Base-by-base conservation (phyloP, 1,140 invertebrate genomes). In the Bombus superbus region DNA sequence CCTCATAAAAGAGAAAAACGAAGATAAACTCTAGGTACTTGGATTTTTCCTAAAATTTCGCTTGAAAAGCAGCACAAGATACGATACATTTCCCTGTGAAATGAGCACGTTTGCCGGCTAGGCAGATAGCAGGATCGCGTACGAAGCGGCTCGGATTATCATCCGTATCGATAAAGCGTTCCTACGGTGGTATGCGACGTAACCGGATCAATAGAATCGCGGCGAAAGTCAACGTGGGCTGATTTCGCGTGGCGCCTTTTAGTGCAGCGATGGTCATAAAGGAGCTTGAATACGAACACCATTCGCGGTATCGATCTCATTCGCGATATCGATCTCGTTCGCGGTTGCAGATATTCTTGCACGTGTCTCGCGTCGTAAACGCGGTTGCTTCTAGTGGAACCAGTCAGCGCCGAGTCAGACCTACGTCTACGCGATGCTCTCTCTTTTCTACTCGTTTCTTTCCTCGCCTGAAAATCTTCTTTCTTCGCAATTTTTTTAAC, bases 341-440 rank as follows among this genome's bases (percentile, higher is more conserved):
- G 69, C 68, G 81, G 81, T n/a, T 81, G 88, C 81, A 78, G 81
- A 89, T 89, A 89, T 79, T 69, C 85, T 74, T 84, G 81, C 88
- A 87, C 82, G 89, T 89, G 89, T 90, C 89, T 78, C 76, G 82
- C 74, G 57, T 89, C 85, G 85, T 89, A 89, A 89, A 85, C 82
- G 80, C 72, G 40, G 40, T 15, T 10, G 25, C 68, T n/a, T 40
- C n/a, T 57, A 83, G 64, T 80, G 44, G 42, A 79, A 57, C 38
- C 38, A 74, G 42, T 59, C 81, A 38, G 57, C 47, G 69, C 69
- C 75, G 40, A 76, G 73, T 88, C 83, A 86, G 80, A 69, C 72
- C 71, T 71, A 71, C 2, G 73, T 38, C 81, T 57, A 35, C 32
- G 8, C 35, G 8, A 42, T 32, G 28, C 8, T 77, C 4, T 4